phyloP scores from a whole-genome alignment of 2,113 vertebrate species.

The Panurus biarmicus region DNA sequence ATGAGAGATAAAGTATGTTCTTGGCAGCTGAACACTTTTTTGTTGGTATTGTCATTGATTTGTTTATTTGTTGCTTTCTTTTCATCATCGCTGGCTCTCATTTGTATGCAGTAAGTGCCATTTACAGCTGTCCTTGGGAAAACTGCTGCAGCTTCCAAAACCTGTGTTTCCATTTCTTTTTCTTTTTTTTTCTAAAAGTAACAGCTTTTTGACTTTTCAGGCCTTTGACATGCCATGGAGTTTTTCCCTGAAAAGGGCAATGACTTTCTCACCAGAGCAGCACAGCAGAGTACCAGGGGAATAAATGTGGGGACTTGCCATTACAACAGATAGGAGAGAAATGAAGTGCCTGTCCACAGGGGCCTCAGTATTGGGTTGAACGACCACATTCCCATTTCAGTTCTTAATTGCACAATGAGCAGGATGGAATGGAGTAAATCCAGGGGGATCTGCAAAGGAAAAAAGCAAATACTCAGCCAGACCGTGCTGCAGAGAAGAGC shows the following conservation, averaged over 20 bases:
- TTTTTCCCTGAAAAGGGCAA: background rate
- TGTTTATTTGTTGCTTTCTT: slow-evolving; percentile 36
- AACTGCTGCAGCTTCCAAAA: background rate
- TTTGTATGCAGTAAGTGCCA: background rate
- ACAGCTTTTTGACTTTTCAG: background rate
- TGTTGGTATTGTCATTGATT: slow-evolving; percentile 27
- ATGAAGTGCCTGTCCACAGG: background rate
- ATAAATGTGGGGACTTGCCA: background rate
- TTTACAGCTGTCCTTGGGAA: slow-evolving; percentile 42
- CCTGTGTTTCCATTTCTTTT: background rate
- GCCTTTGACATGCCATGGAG: background rate
- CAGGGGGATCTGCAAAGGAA: background rate
- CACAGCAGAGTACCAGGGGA: background rate
- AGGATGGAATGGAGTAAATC: background rate
- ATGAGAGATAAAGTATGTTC: slow-evolving; percentile 44
- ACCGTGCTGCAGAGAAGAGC: background rate
- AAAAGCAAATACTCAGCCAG: background rate
- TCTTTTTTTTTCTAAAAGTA: background rate
- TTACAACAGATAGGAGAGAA: background rate
- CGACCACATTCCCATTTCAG: background rate
- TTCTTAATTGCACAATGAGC: background rate
- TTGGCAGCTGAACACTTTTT: slow-evolving; percentile 26
- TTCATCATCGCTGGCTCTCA: background rate
- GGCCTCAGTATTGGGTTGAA: background rate
- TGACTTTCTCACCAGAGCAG: background rate